A percentile compares a stretch with the other conserved stretches of the same genome.
These are phyloP conservation scores for Patagioenas fasciata DNA, from an alignment of 2,113 vertebrate species.

Conservation along the genomic window DNA sequence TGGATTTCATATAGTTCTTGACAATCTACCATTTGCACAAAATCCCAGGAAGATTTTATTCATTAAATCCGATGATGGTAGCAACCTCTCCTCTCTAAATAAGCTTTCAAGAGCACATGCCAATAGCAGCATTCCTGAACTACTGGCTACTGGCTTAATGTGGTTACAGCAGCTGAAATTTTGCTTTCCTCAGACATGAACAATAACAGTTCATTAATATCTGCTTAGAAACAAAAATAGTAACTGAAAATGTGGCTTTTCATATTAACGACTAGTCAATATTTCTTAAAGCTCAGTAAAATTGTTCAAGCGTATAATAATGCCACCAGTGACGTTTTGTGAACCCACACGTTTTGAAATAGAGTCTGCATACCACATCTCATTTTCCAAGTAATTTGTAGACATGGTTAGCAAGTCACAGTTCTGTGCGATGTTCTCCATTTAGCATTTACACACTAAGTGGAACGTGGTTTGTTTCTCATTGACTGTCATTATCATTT, in stretches of 20 bases:
- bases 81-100: not conserved
- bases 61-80: conserved; percentile 2
- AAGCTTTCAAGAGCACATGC: not conserved
- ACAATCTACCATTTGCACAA: conserved; percentile 6
- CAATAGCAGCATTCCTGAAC: conserved; percentile 12
- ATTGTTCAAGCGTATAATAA: not conserved
- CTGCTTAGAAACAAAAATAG: not conserved
- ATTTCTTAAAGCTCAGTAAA: not conserved
- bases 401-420: not conserved
- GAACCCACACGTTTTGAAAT: not conserved
- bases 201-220: not conserved
- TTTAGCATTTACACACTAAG: not conserved
- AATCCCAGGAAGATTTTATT: conserved; percentile 32
- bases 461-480: not conserved
- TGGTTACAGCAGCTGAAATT: not conserved
- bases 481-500: not conserved
- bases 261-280: not conserved
- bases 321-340: not conserved
- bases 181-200: not conserved
- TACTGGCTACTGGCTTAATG: not conserved
- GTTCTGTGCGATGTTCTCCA: not conserved
- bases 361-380: not conserved
- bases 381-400: not conserved
- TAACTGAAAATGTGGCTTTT: not conserved
- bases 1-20: conserved; percentile 9